phyloP scores from a whole-genome alignment of 2,888 invertebrate species.

The Crepidodera aurea region DNA sequence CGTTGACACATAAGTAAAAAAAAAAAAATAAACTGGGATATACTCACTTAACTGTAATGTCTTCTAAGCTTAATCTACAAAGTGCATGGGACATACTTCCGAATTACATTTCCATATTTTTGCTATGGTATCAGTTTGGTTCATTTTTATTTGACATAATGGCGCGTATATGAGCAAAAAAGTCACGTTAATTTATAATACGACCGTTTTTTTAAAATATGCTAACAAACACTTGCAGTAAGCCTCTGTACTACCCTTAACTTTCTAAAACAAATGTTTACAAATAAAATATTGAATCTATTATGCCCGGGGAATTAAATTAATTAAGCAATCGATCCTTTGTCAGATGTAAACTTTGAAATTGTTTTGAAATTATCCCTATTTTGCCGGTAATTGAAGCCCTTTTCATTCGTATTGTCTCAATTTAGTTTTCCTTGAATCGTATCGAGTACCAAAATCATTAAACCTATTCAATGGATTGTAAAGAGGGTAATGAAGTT shows the following conservation, averaged over 20 bases:
- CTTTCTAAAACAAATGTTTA: neutral
- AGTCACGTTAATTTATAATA: no score
- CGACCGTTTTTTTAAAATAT: no score
- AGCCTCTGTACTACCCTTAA: neutral
- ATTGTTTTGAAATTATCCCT: conserved; percentile 23
- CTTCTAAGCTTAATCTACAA: no score
- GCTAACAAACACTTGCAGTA: no score
- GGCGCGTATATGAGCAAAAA: neutral
- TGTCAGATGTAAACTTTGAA: conserved; percentile 9
- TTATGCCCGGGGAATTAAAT: neutral
- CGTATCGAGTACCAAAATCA: conserved; percentile 23
- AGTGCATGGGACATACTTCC: no score
- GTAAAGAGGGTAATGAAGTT: conserved; percentile 32
- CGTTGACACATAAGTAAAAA: no score
- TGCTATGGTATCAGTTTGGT: no score
- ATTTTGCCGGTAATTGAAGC: conserved; percentile 30
- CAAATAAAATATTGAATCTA: neutral
- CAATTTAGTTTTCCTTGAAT: conserved; percentile 33
- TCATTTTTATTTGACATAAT: no score
- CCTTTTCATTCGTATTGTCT: conserved; percentile 35
- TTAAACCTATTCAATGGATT: conserved; percentile 34
- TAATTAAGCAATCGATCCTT: conserved; percentile 20
- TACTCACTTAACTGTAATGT: no score
- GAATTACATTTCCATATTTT: no score
- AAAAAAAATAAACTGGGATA: no score